Percentiles rank a stretch among this genome's conserved stretches.
These are phyloP conservation scores for Phragmatobia fuliginosa DNA, from an alignment of 2,888 invertebrate species.

Conservation along the genomic window DNA sequence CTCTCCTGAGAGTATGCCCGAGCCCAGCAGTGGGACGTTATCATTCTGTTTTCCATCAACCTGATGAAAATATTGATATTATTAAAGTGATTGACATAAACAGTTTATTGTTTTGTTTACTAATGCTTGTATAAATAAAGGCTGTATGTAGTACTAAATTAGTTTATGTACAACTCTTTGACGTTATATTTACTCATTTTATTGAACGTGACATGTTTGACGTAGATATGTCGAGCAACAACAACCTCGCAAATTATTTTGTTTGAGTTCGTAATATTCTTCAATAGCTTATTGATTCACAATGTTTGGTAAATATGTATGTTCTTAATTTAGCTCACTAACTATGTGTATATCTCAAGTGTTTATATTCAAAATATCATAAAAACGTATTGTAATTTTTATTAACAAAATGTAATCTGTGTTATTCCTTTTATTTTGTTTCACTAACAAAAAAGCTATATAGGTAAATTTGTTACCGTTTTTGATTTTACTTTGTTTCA, in stretches of 20 bases:
- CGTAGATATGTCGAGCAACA: background rate
- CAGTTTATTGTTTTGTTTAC: background rate
- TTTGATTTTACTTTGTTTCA: background rate
- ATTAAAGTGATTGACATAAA: background rate
- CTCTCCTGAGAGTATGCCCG: too few species aligned
- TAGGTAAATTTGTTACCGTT: background rate
- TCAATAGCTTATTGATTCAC: background rate
- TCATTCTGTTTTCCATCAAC: too few species aligned
- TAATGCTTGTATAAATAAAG: background rate
- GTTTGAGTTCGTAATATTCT: background rate
- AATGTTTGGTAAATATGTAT: background rate
- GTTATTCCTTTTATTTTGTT: background rate
- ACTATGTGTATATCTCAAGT: background rate
- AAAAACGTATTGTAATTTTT: background rate
- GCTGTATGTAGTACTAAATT: background rate
- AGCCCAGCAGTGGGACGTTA: too few species aligned
- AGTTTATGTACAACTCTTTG: conserved; percentile 6
- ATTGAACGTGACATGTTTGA: conserved; percentile 13
- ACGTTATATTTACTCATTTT: conserved; percentile 13
- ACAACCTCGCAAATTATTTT: background rate
- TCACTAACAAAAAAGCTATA: background rate
- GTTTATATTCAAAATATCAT: background rate
- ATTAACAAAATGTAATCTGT: background rate
- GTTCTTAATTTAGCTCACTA: background rate
- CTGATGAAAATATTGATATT: too few species aligned